phyloP scores from a whole-genome alignment of 2,797 vertebrate genomes.

The Cetoscarus ocellatus region DNA sequence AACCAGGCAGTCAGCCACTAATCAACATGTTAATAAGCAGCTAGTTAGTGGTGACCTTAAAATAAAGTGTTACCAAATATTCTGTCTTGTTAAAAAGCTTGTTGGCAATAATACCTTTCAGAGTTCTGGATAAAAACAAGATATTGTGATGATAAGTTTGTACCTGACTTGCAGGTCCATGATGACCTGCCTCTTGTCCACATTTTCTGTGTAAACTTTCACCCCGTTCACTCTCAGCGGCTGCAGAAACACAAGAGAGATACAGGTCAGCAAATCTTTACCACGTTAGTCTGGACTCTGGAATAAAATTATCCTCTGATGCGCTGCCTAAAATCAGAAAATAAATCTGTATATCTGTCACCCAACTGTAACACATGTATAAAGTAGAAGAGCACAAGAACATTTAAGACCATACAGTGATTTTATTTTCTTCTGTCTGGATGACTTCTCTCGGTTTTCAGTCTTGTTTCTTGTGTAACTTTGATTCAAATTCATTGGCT shows the following conservation, averaged over 20 bases:
- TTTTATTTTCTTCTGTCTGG: no score
- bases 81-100: no score
- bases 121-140: no score
- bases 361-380: no score
- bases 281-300: not conserved
- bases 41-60: no score
- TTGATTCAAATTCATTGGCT: not conserved
- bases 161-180: constrained; percentile 98
- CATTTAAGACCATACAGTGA: not conserved
- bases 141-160: not conserved
- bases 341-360: not conserved
- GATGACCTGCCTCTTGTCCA: constrained; percentile 98
- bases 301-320: not conserved
- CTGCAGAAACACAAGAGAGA: constrained; percentile 74
- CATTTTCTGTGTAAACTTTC: constrained; percentile 98
- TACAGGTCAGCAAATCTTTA: not conserved
- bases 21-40: no score
- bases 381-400: no score
- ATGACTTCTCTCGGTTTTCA: no score
- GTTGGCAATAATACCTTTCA: no score
- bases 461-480: no score
- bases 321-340: not conserved
- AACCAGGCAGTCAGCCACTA: no score
- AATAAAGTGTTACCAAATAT: no score
- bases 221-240: constrained; percentile 96